Base-by-base conservation (phyloP, 64 coral and sea anemone species). In the Montipora sp. region DNA sequence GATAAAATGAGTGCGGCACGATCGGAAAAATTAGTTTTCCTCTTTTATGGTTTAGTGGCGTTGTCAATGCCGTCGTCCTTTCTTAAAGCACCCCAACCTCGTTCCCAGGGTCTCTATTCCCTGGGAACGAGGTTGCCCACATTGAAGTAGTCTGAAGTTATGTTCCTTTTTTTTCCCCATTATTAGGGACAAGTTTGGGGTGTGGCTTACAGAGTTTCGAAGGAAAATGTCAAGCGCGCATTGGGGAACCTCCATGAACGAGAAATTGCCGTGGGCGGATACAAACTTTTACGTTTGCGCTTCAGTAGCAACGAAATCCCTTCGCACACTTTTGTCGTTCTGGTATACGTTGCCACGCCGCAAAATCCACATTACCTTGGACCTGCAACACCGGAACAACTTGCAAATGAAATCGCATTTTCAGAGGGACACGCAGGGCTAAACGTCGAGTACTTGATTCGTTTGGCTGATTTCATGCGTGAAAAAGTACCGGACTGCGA, bases 381-480 rank as follows among this genome's bases (percentile, higher is more conserved):
- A 51, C 91, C 90, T 20, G 95, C 87, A 74, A 83, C 89, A 7
- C 63, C 89, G 0, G 92, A 94, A 57, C 16, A 79, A 20, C 83
- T 94, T 6, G 95, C 92, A 2, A 16, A 67, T 45, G 92, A 98
- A 55, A 98, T 98, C 14, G 92, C 77, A 7, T 70, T 69, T 19
- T 86, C 95, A 0, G 58, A 65, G 8, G 95, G 95, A 10, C 69
- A 89, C 1, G 60, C 83, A 47, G 95, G 95, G 12, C 92, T 75
- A 2, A 98, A 98, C 53, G 89, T 94, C 11, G 95, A 98, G 47
- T 98, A 98, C 63, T 74, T 98, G 50, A 87, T 98, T 91, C 95
- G 95, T 23, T 47, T 98, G n/a, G 92, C 89, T 15, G 95, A 98
- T 49, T 98, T 98, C 58, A 98, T 98, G 95, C 80, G 92, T 27